Evolutionary conservation across 2,888 invertebrate genomes (phyloP).

Genomic region (Spodoptera picta): DNA sequence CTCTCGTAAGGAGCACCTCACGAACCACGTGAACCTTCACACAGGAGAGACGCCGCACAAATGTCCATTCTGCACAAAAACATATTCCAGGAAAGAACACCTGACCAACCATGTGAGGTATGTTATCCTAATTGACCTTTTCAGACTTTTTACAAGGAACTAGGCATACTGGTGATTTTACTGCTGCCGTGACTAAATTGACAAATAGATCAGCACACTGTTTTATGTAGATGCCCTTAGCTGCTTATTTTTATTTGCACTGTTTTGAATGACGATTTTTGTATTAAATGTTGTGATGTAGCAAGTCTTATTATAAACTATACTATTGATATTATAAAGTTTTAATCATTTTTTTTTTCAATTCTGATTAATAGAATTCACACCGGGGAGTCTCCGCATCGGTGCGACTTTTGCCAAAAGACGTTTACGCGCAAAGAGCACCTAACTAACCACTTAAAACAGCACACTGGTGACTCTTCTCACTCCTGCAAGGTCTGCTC

Average conservation of each 20-base stretch:
- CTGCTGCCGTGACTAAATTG: slow-evolving; percentile 8
- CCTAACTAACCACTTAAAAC: slow-evolving; percentile 90
- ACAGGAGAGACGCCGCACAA: slow-evolving; percentile 92
- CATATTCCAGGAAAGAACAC: slow-evolving; percentile 92
- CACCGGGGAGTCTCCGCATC: slow-evolving; percentile 92
- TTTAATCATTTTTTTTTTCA: no score
- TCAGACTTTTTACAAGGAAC: neutral
- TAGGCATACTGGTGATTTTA: slow-evolving; percentile 4
- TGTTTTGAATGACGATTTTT: slow-evolving; percentile 24
- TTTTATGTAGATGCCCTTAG: slow-evolving; percentile 22
- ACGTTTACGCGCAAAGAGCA: slow-evolving; percentile 93
- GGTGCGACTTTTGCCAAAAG: slow-evolving; percentile 92
- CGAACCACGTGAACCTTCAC: slow-evolving; percentile 94
- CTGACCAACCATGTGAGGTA: slow-evolving; percentile 91
- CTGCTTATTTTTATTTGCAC: slow-evolving; percentile 28
- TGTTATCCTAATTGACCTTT: slow-evolving; percentile 18
- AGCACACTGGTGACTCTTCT: slow-evolving; percentile 92
- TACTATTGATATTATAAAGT: no score
- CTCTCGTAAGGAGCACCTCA: slow-evolving; percentile 95
- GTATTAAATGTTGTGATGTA: slow-evolving; percentile 13
- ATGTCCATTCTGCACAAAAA: slow-evolving; percentile 92
- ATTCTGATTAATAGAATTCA: slow-evolving; percentile 77
- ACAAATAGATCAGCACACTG: neutral
- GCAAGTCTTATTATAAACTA: no score
- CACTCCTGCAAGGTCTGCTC: slow-evolving; percentile 93